Evolutionary conservation across 2,797 vertebrate species (phyloP), one percentile per base, ranked within the genome.

Genomic region (Yasuhikotakia modesta): DNA sequence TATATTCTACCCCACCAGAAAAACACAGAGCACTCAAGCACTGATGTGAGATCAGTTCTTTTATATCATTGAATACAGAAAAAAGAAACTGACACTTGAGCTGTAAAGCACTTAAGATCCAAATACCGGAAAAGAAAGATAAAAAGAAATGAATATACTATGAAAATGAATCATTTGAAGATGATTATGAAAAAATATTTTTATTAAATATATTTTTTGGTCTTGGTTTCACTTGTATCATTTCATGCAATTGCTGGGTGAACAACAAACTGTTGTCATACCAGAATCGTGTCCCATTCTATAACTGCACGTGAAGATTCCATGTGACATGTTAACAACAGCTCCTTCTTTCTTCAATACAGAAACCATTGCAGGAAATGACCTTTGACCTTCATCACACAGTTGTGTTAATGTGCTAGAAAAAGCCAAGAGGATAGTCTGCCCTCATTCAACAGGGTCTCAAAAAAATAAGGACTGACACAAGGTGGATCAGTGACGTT

Each of bases 391-490:
- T 27, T 46, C 17, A 61, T 13, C 12, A 27, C 21, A 73, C 30
- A 76, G 68, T 35, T 65, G 13, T 14, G 65, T 53, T 55, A 21
- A 10, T 19, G 35, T 64, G 60, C 30, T 39, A 39, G 1, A 8
- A 39, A 8, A 39, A 4, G 35, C 73, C 46, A 53, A 14, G 13
- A 61, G 73, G 45, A 17, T 58, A 48, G 16, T n/a, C 65, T 60
- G 68, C 13, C 53, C 81, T 79, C 50, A 67, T 76, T 72, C 14
- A 73, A 19, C 24, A 73, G 35, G 45, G 46, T 57, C 71, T 55
- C 39, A 39, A 73, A 73, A 24, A 70, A 70, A 82, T 76, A 12
- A 76, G 52, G 52, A 71, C 57, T 70, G 81, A 81, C 80, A 81
- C 32, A 53, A 72, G 16, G 43, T 53, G n/a, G 53, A 76, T 73